Percentiles rank a stretch among this genome's conserved stretches.
Conservation (phyloP, 2,797 vertebrate species). For the Scolopax bukidnonensis region DNA sequence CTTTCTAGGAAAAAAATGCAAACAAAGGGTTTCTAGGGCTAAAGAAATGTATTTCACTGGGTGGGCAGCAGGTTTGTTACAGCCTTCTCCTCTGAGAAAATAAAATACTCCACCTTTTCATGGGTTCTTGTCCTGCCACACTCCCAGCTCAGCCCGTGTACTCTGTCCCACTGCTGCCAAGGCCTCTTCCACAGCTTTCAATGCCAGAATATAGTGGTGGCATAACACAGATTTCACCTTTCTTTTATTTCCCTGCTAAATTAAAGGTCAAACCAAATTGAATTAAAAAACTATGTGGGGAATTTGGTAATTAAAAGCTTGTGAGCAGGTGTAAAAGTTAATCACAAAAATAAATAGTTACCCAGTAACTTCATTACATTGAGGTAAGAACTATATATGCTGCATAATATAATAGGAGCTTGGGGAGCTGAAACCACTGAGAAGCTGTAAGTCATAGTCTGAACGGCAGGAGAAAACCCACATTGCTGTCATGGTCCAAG, state of each 20-base stretch:
- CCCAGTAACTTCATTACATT: background rate
- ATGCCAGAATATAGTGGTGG: background rate
- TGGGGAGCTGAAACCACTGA: background rate
- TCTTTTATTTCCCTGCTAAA: background rate
- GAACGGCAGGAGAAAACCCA: background rate
- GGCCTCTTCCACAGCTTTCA: background rate
- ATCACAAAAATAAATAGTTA: conserved; percentile 35
- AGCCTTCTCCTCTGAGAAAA: background rate
- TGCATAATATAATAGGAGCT: background rate
- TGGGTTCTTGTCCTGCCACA: background rate
- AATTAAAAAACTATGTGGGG: background rate
- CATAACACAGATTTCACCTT: background rate
- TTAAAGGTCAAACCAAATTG: conserved; percentile 20
- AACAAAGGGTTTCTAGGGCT: background rate
- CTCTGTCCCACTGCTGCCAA: background rate
- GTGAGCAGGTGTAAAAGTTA: background rate
- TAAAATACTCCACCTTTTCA: background rate
- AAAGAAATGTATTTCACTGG: background rate
- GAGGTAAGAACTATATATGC: background rate
- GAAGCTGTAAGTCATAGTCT: background rate
- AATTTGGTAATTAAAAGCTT: conserved; percentile 45
- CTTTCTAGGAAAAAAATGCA: background rate
- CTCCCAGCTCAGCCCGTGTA: background rate
- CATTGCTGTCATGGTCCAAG: background rate
- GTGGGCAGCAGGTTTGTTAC: background rate